Evolutionary conservation across 2,113 vertebrate genomes (phyloP), one percentile per base, ranked within the genome.

Genomic region (Alces alces): DNA sequence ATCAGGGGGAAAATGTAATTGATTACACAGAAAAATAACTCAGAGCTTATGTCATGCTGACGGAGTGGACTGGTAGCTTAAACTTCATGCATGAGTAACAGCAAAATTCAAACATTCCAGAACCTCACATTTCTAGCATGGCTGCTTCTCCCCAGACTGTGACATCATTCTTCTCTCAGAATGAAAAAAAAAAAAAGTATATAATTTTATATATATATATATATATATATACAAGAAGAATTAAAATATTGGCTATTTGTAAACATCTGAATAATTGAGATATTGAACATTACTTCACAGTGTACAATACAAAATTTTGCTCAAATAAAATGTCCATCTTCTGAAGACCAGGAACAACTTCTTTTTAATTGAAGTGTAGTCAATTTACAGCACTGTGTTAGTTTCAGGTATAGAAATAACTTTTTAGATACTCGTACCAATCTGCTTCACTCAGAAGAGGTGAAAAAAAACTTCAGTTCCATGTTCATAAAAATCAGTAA

Each of bases 371-470:
- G 78, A 50, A 80, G 28, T 50, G 16, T 50, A 52, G 78, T 33
- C 50, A 47, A 80, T 52, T 80, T 30, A 80, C 16, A 80, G 28
- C 21, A 16, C 45, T 6, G 16, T 21, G 28, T 80, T 80, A 80
- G 9, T 33, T 80, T 80, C 78, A 80, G 45, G 45, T 50, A 52
- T 19, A 52, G n/a, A 52, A 36, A 55, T n/a, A 36, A 99, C 98
- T 98, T 98, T 99, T n/a, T 99, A 98, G 97, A 99, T 98, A 93
- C 98, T 99, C 97, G 99, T 98, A 8, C 98, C 98, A 86, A 98
- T 98, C 98, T 99, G 98, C 60, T 98, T 98, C 89, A 99, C 98
- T 93, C 97, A 98, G 83, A 99, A 98, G 98, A 99, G 98, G 55
- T 88, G 91, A 97, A 43, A 93, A 0, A 39, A 76, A 61, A 47